Evolutionary conservation across 92 coral and sea anemone species (phyloP), one percentile per base, ranked within the genome.

Genomic region (Zoanthus sansibaricus): DNA sequence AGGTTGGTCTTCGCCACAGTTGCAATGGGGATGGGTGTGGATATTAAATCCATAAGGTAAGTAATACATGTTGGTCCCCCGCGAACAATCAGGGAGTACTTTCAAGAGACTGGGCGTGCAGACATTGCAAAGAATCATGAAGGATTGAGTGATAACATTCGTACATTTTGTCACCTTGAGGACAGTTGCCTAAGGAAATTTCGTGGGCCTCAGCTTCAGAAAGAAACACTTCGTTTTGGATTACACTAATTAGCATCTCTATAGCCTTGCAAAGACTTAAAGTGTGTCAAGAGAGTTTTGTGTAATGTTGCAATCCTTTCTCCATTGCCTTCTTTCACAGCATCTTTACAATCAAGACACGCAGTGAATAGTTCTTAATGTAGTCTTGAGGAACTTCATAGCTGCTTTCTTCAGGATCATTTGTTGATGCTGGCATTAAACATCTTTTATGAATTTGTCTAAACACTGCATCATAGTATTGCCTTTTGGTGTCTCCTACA

Each of bases 21-120:
- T 48, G 88, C 92, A 30, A 72, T 92, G 88, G 94, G 94, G 4
- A 89, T 92, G 92, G 95, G 95, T 16, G 91, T 92, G 44, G 94
- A 92, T 72, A 89, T 92, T 48, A 79, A 55, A 56, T 17, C 89
- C 0, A 86, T 76, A 3, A 59, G 92, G 54, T 0, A 89, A 9
- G 77, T 92, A 33, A 83, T 93, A 37, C 93, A 90, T 80, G 78
- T 87, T 30, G 89, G 89, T 16, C 95, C 93, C 14, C 93, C 90
- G 42, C n/a, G 91, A 4, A 83, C 90, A 3, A 55, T 93, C 4
- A 67, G 89, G 73, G 95, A 87, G 52, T 90, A 89, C 37, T 66
- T 90, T 31, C 95, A 90, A 72, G 92, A 92, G 68, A 92, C 93
- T 64, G 93, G 95, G 14, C 67, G 89, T 11, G 91, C 91, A 82